These are phyloP conservation scores for Hydractinia echinata DNA, from an alignment of 30 jellyfish, hydroid and myxozoan species.

Conservation along the genomic window DNA sequence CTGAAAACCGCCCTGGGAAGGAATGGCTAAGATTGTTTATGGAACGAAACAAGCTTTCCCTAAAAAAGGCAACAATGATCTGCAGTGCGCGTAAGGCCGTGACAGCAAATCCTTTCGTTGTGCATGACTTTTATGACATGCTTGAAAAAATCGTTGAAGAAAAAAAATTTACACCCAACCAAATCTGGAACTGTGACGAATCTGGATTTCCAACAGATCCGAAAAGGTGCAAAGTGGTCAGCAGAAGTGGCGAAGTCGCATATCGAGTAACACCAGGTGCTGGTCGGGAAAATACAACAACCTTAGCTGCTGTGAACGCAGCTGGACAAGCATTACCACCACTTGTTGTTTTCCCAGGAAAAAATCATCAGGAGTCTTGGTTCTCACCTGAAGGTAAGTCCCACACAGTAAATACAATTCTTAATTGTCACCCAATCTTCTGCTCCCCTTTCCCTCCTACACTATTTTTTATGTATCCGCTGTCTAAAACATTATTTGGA, in stretches of 20 bases:
- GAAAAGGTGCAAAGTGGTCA: background rate
- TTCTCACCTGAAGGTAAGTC: too few species aligned
- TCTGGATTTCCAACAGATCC: background rate
- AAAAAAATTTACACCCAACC: background rate
- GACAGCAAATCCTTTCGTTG: slow-evolving; percentile 42
- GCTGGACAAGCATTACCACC: too few species aligned
- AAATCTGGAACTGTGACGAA: background rate
- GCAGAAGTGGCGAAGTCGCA: background rate
- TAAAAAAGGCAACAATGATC: slow-evolving; percentile 29
- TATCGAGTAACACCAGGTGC: too few species aligned
- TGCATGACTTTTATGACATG: background rate
- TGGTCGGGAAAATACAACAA: too few species aligned
- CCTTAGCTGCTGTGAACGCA: too few species aligned
- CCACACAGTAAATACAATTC: background rate
- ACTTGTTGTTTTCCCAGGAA: too few species aligned
- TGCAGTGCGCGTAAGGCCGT: slow-evolving; percentile 38
- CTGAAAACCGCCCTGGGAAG: slow-evolving; percentile 32
- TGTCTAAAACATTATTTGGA: background rate
- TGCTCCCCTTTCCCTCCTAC: background rate
- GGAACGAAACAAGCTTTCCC: slow-evolving; percentile 2
- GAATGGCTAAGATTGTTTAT: slow-evolving; percentile 30
- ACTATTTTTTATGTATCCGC: background rate
- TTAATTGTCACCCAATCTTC: background rate
- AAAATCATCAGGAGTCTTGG: too few species aligned
- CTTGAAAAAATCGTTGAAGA: background rate